phyloP scores from a whole-genome alignment of 2,113 vertebrate species.

The Halichoerus grypus region DNA sequence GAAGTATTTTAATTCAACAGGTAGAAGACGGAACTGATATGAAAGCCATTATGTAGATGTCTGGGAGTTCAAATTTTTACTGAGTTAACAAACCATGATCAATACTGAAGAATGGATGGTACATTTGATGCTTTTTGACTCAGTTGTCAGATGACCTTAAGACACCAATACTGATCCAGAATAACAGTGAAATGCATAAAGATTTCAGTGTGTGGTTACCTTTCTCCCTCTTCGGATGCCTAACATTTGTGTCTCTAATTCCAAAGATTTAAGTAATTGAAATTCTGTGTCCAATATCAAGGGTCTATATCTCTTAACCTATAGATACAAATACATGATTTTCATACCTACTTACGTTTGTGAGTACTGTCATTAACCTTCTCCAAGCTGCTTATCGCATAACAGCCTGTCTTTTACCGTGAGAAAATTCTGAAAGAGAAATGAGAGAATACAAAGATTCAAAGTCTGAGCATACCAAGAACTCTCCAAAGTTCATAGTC shows the following conservation, averaged over 20 bases:
- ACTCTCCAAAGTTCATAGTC: neutral
- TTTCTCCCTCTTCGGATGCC: neutral
- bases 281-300: neutral
- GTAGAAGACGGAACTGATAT: neutral
- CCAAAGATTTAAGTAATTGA: neutral
- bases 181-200: neutral
- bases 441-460: neutral
- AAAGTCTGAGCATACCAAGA: neutral
- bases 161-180: neutral
- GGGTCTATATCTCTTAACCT: neutral
- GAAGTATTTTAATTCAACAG: neutral
- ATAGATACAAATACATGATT: neutral
- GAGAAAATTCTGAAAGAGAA: neutral
- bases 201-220: neutral
- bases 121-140: neutral
- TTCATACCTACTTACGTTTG: neutral
- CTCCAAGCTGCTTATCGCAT: neutral
- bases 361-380: neutral
- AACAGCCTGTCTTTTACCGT: neutral
- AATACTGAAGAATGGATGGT: neutral
- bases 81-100: neutral
- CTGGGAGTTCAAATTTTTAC: neutral
- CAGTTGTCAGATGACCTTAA: neutral
- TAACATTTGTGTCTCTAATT: neutral
- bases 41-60: neutral